Conservation (phyloP, 2,113 vertebrate species). For the Arizona elegans region DNA sequence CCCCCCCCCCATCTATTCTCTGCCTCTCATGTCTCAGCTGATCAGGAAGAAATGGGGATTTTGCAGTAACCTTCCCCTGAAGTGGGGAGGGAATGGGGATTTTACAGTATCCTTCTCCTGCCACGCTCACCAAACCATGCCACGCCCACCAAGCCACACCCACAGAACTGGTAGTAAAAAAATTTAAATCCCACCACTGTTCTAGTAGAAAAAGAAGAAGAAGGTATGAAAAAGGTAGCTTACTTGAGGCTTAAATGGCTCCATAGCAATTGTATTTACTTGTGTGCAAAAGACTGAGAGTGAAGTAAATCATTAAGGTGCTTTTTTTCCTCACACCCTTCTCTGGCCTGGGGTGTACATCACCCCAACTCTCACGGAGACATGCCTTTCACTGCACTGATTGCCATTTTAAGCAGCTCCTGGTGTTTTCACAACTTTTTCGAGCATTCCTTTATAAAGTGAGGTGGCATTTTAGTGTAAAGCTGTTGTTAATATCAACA, state of each 20-base stretch:
- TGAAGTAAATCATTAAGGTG: neutral
- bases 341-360: neutral
- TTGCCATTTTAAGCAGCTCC: neutral
- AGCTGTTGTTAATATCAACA: constrained; percentile 3
- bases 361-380: neutral
- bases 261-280: neutral
- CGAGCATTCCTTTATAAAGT: neutral
- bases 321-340: neutral
- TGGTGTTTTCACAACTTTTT: constrained; percentile 24
- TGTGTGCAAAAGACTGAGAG: neutral
- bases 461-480: neutral
- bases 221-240: neutral
- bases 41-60: too few species aligned
- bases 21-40: too few species aligned
- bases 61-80: too few species aligned
- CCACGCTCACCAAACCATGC: too few species aligned
- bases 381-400: neutral
- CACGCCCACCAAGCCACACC: too few species aligned
- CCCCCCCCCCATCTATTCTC: too few species aligned
- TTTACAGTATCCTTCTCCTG: too few species aligned
- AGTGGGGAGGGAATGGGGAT: too few species aligned
- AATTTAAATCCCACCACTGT: too few species aligned
- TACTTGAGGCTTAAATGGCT: neutral
- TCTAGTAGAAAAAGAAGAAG: neutral
- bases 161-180: too few species aligned